These are phyloP conservation scores for Phengaris arion DNA, from an alignment of 2,888 invertebrate species.

Conservation along the genomic window DNA sequence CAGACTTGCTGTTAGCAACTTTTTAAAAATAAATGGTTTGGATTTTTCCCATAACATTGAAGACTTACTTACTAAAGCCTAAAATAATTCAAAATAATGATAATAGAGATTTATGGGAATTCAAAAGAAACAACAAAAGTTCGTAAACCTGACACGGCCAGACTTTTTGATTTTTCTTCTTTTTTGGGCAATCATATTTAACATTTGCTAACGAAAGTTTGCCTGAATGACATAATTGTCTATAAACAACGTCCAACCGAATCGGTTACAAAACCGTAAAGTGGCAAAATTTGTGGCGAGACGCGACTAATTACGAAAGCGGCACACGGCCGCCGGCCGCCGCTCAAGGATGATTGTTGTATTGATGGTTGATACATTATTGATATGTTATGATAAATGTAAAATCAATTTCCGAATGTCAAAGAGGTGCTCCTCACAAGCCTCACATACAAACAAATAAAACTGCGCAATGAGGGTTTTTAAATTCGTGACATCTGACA, in stretches of 20 bases:
- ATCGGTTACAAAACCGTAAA: constrained; percentile 18
- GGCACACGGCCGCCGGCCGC: constrained; percentile 17
- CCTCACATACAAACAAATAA: too few relatives aligned
- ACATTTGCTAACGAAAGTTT: neutral
- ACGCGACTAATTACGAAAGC: constrained; percentile 27
- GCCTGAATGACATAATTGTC: constrained; percentile 12
- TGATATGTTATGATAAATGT: neutral
- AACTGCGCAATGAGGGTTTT: too few relatives aligned
- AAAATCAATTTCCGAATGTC: neutral
- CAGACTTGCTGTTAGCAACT: too few relatives aligned
- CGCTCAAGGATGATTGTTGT: constrained; percentile 11
- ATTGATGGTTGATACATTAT: neutral
- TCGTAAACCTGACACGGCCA: too few relatives aligned
- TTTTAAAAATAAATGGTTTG: too few relatives aligned
- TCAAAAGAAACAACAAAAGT: neutral
- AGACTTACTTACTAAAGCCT: too few relatives aligned
- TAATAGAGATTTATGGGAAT: too few relatives aligned
- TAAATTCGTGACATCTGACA: too few relatives aligned
- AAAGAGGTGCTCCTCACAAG: too few relatives aligned
- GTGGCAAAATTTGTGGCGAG: constrained; percentile 17
- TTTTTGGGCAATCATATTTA: neutral
- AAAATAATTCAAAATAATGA: too few relatives aligned
- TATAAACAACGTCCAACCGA: neutral
- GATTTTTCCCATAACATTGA: too few relatives aligned
- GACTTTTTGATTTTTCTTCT: too few relatives aligned